Evolutionary conservation across 2,888 invertebrate species (phyloP), one percentile per base, ranked within the genome.

Genomic region (Microchrysa polita): DNA sequence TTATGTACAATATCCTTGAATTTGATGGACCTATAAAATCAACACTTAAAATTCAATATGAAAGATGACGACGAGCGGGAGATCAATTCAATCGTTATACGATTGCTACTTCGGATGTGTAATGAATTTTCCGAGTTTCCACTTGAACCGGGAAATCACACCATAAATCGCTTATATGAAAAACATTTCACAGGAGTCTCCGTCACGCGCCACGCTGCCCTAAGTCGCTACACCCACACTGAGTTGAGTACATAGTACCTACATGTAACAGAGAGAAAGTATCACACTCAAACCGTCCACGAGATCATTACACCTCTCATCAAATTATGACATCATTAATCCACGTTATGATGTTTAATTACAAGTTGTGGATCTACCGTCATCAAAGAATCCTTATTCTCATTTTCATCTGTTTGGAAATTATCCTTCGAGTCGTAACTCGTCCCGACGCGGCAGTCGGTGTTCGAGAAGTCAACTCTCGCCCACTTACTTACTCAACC

Each of bases 301-400:
- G 22, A 42, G 57, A 69, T 40, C 69, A 69, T 69, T 57, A 40
- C 69, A 63, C 65, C 72, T 67, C 59, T 67, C 60, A 72, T 59
- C 65, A 65, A 74, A 74, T 74, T 74, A 74, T 72, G 74, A 72
- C 74, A 74, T 72, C 71, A 74, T 74, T 74, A 74, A 74, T 61
- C 65, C 74, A 48, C 42, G 74, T 72, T 72, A 65, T 67, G 74
- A 72, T 48, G 42, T 74, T 72, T 74, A 72, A 74, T 74, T 74
- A 74, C 74, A 72, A 55, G 59, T 27, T 48, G 55, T 20, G 42
- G 59, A 72, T 57, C 22, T 40, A 53, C 59, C 42, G 9, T 48
- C 65, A 16, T 22, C 42, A 69, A 53, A 61, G 53, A 22, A 42
- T 20, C 12, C 16, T 27, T 65, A 16, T 65, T 72, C 72, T 73